A percentile compares a stretch with the other conserved stretches of the same genome.
Evolutionary conservation across 2,797 vertebrate genomes (phyloP).

Genomic region (Caiman crocodilus): DNA sequence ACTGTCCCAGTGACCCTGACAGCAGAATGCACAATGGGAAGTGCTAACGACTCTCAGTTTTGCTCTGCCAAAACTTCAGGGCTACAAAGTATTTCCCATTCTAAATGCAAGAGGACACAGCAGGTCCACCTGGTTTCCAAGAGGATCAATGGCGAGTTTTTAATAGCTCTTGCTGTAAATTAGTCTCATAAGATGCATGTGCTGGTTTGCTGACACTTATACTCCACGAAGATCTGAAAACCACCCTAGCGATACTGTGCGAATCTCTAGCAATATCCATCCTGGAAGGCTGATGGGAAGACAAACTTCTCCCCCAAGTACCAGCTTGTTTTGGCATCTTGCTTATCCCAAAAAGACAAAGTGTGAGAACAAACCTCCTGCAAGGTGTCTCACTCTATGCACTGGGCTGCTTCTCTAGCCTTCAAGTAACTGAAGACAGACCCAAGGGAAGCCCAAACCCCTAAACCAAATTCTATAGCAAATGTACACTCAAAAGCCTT

Average conservation of each 20-base stretch:
- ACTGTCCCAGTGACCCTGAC: neutral
- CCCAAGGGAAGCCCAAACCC: neutral
- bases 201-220: neutral
- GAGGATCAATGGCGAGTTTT: neutral
- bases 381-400: neutral
- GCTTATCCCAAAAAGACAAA: neutral
- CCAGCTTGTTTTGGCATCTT: neutral
- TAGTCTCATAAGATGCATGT: neutral
- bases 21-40: fast-evolving
- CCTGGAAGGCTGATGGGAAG: neutral
- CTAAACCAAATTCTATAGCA: fast-evolving
- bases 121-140: neutral
- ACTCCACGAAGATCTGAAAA: neutral
- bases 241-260: fast-evolving
- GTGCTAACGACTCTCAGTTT: neutral
- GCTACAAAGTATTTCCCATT: fast-evolving
- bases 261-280: fast-evolving
- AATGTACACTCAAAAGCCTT: neutral
- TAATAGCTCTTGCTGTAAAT: neutral
- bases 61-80: fast-evolving
- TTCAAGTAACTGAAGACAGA: neutral
- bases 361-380: neutral
- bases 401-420: neutral
- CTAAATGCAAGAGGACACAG: neutral
- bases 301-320: fast-evolving